Evolutionary conservation across 2,797 vertebrate genomes (phyloP).

Genomic region (Sebastes aleutianus): DNA sequence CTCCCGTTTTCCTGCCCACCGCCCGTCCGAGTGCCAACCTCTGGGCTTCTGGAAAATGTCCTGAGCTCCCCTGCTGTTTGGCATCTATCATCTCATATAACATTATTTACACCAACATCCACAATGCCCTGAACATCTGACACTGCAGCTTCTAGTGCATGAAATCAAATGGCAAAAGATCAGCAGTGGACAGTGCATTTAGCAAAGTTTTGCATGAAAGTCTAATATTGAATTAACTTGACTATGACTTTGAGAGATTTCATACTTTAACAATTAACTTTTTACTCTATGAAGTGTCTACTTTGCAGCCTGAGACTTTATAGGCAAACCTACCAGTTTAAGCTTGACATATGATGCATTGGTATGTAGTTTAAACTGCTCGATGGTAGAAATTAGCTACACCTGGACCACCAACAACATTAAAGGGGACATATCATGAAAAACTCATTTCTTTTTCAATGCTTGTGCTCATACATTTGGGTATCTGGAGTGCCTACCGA

Average conservation of each 20-base stretch:
- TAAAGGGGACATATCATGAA: too few relatives aligned
- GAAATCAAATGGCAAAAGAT: slow-evolving; percentile 32
- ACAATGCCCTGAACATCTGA: slow-evolving; percentile 24
- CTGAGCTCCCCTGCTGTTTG: slow-evolving; percentile 45
- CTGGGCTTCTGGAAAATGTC: slow-evolving; percentile 60
- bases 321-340: too few relatives aligned
- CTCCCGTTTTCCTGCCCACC: slow-evolving; percentile 49
- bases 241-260: neutral
- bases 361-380: too few relatives aligned
- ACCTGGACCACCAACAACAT: too few relatives aligned
- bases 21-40: slow-evolving; percentile 51
- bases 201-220: neutral
- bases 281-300: too few relatives aligned
- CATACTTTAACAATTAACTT: neutral
- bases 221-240: neutral
- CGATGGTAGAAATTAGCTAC: too few relatives aligned
- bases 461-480: too few relatives aligned
- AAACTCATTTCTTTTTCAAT: too few relatives aligned
- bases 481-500: too few relatives aligned
- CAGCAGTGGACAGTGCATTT: neutral
- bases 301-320: too few relatives aligned
- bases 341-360: too few relatives aligned
- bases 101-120: slow-evolving; percentile 48
- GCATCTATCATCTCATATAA: slow-evolving; percentile 46
- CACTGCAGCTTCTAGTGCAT: slow-evolving; percentile 27